Percentiles rank a stretch among this genome's conserved stretches.
Evolutionary conservation across 1,140 invertebrate species (phyloP).

Genomic region (Platyscapa corneri): DNA sequence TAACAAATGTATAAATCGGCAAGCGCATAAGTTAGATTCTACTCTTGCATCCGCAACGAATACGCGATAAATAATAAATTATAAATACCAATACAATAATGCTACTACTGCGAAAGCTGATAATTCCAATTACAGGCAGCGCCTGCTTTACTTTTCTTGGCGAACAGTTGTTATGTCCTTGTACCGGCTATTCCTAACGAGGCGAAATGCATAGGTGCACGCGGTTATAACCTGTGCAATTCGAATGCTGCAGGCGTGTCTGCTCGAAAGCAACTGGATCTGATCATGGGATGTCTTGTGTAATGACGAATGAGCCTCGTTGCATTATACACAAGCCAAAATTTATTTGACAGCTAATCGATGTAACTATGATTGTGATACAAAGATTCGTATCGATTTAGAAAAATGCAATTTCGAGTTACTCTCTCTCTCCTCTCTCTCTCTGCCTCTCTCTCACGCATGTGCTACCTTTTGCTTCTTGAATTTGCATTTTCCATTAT

Average conservation of each 20-base stretch:
- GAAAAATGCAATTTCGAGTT: constrained; percentile 52
- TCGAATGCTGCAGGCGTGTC: constrained; percentile 35
- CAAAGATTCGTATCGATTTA: constrained; percentile 50
- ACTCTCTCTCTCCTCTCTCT: not conserved
- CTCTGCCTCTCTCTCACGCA: not conserved
- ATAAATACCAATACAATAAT: not conserved
- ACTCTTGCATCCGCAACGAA: no score
- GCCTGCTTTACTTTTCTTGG: not conserved
- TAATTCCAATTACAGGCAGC: not conserved
- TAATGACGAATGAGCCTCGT: constrained; percentile 46
- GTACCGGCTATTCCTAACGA: not conserved
- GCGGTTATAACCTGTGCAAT: constrained; percentile 14
- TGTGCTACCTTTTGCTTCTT: not conserved
- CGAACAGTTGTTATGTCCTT: not conserved
- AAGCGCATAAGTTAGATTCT: no score
- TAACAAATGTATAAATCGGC: no score
- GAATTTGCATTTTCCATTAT: constrained; percentile 55
- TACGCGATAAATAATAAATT: not conserved
- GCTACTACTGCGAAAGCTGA: not conserved
- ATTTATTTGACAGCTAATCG: constrained; percentile 41
- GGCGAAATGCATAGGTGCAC: not conserved
- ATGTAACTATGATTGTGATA: constrained; percentile 15
- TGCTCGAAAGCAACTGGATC: constrained; percentile 39
- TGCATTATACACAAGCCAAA: constrained; percentile 42
- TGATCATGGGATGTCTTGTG: constrained; percentile 24